Conservation (phyloP, 2,113 vertebrate genomes). For the Anas platyrhynchos region DNA sequence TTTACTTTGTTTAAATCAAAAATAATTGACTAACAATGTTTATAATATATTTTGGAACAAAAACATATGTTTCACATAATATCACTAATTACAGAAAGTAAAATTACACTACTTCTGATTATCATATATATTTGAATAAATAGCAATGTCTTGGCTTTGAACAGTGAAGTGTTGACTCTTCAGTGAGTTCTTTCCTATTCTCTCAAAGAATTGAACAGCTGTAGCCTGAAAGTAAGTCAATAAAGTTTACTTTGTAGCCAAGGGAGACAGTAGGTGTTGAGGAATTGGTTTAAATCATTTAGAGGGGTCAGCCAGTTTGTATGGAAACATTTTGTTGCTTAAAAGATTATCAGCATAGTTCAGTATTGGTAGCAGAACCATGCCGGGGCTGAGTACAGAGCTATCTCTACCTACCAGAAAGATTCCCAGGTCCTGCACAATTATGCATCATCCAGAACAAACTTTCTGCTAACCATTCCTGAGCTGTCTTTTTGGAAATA, state of each 20-base stretch:
- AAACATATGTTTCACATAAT: fast-evolving
- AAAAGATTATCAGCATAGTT: not conserved
- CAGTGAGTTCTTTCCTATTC: not conserved
- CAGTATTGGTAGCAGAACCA: not conserved
- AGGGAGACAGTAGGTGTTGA: not conserved
- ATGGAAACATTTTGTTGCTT: not conserved
- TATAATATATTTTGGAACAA: not conserved
- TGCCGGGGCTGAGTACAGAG: not conserved
- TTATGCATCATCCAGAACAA: not conserved
- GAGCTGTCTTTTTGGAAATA: not conserved
- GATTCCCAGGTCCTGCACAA: not conserved
- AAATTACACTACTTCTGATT: not conserved
- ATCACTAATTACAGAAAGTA: not conserved
- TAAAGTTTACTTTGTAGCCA: not conserved
- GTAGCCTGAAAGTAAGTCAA: not conserved
- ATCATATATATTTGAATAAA: not conserved
- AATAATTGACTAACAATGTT: not conserved
- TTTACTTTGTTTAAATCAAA: not conserved
- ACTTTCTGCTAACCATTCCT: not conserved
- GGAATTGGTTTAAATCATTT: not conserved
- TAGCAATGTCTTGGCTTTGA: not conserved
- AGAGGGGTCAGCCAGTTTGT: not conserved
- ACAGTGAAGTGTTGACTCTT: not conserved
- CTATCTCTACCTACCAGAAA: not conserved
- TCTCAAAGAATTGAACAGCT: not conserved